Evolutionary conservation across 2,888 invertebrate species (phyloP).

Genomic region (Drosophila trichaetosa): DNA sequence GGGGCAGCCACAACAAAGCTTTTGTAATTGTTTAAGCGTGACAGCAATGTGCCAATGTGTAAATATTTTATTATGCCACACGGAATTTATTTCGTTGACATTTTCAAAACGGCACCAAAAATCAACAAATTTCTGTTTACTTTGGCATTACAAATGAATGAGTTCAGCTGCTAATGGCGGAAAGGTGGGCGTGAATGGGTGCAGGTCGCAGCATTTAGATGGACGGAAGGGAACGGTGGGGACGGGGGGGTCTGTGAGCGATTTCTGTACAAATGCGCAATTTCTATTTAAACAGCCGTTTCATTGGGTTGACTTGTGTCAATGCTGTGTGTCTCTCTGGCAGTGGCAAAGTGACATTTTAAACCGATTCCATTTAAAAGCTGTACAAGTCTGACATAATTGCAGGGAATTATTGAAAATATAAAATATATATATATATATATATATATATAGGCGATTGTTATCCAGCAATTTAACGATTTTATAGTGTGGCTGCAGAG

Average conservation of each 20-base stretch:
- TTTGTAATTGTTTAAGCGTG: slow-evolving; percentile 56
- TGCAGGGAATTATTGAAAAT: slow-evolving; percentile 6
- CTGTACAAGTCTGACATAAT: slow-evolving; percentile 26
- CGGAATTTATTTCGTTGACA: slow-evolving; percentile 66
- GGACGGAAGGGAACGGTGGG: neutral
- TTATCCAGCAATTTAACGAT: neutral
- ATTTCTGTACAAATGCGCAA: slow-evolving; percentile 63
- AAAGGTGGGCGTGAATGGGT: slow-evolving; percentile 21
- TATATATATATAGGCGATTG: neutral
- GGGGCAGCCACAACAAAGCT: slow-evolving; percentile 52
- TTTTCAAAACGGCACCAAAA: slow-evolving; percentile 45
- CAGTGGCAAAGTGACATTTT: slow-evolving; percentile 21
- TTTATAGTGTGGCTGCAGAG: slow-evolving; percentile 6
- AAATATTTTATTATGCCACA: slow-evolving; percentile 63
- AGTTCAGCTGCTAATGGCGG: slow-evolving; percentile 61
- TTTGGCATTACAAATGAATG: slow-evolving; percentile 72
- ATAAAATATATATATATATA: neutral
- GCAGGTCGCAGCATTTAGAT: neutral
- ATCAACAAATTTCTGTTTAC: slow-evolving; percentile 49
- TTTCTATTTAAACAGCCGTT: slow-evolving; percentile 74
- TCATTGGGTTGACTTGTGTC: slow-evolving; percentile 63
- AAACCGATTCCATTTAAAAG: slow-evolving; percentile 26
- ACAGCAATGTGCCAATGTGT: slow-evolving; percentile 58
- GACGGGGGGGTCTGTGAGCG: neutral
- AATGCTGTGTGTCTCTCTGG: slow-evolving; percentile 41